Percentiles rank a stretch among this genome's conserved stretches.
Conservation (phyloP, 2,888 invertebrate genomes). For the Steinernema scapterisci region DNA sequence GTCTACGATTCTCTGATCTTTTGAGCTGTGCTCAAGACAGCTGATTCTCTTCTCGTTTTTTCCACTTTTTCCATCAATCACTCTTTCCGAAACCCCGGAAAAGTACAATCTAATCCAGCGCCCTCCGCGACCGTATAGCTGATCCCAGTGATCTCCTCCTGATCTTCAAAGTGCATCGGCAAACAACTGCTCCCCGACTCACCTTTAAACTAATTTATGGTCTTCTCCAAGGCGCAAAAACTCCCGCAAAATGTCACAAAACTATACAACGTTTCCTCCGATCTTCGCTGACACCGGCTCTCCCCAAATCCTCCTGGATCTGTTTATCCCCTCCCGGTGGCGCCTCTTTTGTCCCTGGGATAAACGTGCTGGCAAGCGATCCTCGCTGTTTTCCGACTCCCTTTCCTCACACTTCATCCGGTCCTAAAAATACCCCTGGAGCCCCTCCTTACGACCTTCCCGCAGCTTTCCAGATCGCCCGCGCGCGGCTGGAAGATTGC, state of each 20-base stretch:
- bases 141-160: too few species aligned
- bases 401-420: not conserved
- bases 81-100: too few species aligned
- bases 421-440: not conserved
- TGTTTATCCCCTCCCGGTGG: not conserved
- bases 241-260: not conserved
- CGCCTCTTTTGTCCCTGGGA: too few species aligned
- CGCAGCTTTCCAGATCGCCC: not conserved
- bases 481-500: not conserved
- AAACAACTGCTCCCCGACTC: constrained; percentile 2
- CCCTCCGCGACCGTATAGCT: too few species aligned
- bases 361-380: too few species aligned
- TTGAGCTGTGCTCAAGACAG: too few species aligned
- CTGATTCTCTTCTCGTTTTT: too few species aligned
- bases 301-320: not conserved
- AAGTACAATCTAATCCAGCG: too few species aligned
- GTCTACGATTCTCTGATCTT: too few species aligned
- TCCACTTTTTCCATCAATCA: too few species aligned
- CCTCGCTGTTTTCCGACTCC: not conserved
- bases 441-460: not conserved
- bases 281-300: not conserved
- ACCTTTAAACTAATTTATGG: not conserved
- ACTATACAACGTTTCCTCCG: not conserved
- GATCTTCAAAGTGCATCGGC: constrained; percentile 12
- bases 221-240: not conserved